Percentiles rank a stretch among this genome's conserved stretches.
These are phyloP conservation scores for Pimpla rufipes DNA, from an alignment of 2,888 invertebrate species.

Conservation along the genomic window DNA sequence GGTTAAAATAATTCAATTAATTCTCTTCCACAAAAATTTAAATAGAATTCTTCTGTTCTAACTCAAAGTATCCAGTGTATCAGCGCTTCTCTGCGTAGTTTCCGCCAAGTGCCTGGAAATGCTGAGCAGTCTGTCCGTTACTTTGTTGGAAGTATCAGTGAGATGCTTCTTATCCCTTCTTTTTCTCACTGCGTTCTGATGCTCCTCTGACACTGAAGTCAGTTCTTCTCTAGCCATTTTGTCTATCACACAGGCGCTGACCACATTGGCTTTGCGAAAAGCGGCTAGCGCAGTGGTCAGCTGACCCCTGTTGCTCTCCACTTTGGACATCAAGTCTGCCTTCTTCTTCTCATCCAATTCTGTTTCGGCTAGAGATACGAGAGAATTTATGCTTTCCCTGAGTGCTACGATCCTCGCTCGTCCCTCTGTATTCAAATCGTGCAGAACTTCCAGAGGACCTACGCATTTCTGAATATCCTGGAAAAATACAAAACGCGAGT, in stretches of 20 bases:
- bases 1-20: no score
- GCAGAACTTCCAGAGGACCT: constrained; percentile 90
- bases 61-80: constrained; percentile 92
- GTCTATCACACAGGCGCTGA: constrained; percentile 92
- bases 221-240: constrained; percentile 91
- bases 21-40: neutral
- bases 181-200: constrained; percentile 89
- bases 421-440: constrained; percentile 92
- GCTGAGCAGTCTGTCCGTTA: constrained; percentile 94
- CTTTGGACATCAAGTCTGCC: constrained; percentile 88
- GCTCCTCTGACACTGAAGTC: constrained; percentile 86
- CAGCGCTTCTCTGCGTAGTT: constrained; percentile 94
- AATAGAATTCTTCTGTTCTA: constrained; percentile 68
- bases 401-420: constrained; percentile 89
- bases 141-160: constrained; percentile 90
- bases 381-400: constrained; percentile 90
- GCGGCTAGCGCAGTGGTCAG: constrained; percentile 91
- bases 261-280: constrained; percentile 93
- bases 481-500: constrained; percentile 71
- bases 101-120: constrained; percentile 95
- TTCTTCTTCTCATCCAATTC: constrained; percentile 88
- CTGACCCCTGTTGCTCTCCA: constrained; percentile 90
- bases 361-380: constrained; percentile 88
- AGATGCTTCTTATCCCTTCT: constrained; percentile 90
- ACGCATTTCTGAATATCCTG: constrained; percentile 92